A percentile compares a stretch with the other conserved stretches of the same genome.
Evolutionary conservation across 2,797 vertebrate species (phyloP).

Genomic region (Erethizon dorsatum): DNA sequence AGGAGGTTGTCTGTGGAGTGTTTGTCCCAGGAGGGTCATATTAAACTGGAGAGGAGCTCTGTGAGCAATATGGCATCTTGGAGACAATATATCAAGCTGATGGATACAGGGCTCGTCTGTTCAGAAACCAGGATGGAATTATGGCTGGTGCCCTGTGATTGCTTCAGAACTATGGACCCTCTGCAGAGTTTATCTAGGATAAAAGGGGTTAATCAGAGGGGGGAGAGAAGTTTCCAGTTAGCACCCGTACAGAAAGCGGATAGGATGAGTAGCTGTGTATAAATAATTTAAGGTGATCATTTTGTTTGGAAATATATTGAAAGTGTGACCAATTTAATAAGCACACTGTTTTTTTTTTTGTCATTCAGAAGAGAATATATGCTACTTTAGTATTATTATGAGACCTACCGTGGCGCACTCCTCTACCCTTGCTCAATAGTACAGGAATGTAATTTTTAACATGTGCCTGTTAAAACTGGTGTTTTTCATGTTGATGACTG

Average conservation of each 20-base stretch:
- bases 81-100: slow-evolving; percentile 89
- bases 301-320: slow-evolving; percentile 75
- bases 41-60: slow-evolving; percentile 89
- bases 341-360: slow-evolving; percentile 71
- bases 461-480: neutral
- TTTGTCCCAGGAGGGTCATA: slow-evolving; percentile 89
- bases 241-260: slow-evolving; percentile 65
- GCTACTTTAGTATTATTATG: slow-evolving; percentile 57
- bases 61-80: slow-evolving; percentile 88
- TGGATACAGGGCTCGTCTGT: slow-evolving; percentile 87
- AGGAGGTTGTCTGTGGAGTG: slow-evolving; percentile 89
- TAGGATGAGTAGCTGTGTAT: slow-evolving; percentile 63
- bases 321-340: slow-evolving; percentile 77
- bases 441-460: neutral
- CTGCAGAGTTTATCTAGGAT: slow-evolving; percentile 78
- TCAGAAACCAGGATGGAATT: slow-evolving; percentile 87
- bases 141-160: slow-evolving; percentile 88
- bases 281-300: slow-evolving; percentile 69
- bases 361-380: slow-evolving; percentile 71
- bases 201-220: slow-evolving; percentile 88
- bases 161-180: slow-evolving; percentile 86
- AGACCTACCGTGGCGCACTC: neutral
- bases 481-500: slow-evolving; percentile 72
- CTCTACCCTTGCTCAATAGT: slow-evolving; percentile 48
- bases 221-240: slow-evolving; percentile 83